Evolutionary conservation across 2,888 invertebrate species (phyloP).

Genomic region (Oxyteleia sp.): DNA sequence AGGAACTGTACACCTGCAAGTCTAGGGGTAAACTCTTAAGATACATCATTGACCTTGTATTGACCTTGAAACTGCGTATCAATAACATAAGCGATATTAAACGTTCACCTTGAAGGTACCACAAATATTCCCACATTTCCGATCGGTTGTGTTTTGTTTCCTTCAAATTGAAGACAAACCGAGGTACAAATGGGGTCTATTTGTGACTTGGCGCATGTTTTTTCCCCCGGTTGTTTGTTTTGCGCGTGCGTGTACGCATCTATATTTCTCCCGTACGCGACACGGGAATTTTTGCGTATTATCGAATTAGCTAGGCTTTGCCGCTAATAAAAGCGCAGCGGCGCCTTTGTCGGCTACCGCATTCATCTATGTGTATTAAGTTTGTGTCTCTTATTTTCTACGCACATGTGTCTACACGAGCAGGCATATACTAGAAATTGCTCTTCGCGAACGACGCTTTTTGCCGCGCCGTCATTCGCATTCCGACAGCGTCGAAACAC

Average conservation of each 20-base stretch:
- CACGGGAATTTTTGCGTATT: constrained; percentile 85
- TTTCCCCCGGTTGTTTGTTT: constrained; percentile 21
- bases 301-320: constrained; percentile 86
- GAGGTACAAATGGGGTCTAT: constrained; percentile 27
- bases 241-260: constrained; percentile 45
- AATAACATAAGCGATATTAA: too few species aligned
- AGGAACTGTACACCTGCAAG: too few species aligned
- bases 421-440: constrained; percentile 84
- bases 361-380: constrained; percentile 61
- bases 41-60: too few species aligned
- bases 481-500: constrained; percentile 84
- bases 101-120: too few species aligned
- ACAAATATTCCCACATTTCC: constrained; percentile 77
- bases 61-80: too few species aligned
- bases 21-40: too few species aligned
- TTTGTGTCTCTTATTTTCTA: constrained; percentile 64
- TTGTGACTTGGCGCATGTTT: constrained; percentile 34
- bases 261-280: constrained; percentile 79
- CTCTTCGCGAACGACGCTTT: constrained; percentile 77
- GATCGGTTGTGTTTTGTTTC: constrained; percentile 78
- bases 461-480: constrained; percentile 80
- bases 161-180: constrained; percentile 11
- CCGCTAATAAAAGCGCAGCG: constrained; percentile 84
- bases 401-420: constrained; percentile 74
- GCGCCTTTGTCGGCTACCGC: constrained; percentile 67